phyloP scores from a whole-genome alignment of 2,888 invertebrate genomes.

The Eupithecia inturbata region DNA sequence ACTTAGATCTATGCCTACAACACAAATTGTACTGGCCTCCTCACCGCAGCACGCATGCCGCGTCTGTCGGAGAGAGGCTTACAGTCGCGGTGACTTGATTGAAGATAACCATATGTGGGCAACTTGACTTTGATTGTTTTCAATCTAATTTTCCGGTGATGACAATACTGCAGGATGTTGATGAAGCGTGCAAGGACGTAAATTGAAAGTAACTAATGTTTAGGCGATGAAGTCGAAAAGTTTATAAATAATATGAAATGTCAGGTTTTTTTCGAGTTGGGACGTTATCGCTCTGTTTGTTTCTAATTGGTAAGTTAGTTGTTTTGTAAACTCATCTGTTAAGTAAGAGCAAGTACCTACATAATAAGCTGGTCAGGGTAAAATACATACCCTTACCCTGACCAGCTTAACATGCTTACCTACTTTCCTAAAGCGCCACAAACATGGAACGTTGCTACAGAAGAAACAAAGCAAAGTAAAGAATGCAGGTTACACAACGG shows the following conservation, averaged over 20 bases:
- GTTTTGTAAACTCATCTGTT: not conserved
- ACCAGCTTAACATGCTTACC: not conserved
- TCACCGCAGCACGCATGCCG: too few species aligned
- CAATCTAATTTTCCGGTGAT: constrained; percentile 39
- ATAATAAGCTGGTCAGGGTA: too few species aligned
- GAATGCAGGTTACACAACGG: not conserved
- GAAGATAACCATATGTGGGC: not conserved
- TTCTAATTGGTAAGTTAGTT: constrained; percentile 32
- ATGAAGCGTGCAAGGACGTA: constrained; percentile 32
- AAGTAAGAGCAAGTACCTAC: too few species aligned
- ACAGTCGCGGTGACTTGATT: not conserved
- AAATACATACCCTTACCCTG: too few species aligned
- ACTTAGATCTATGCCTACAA: too few species aligned
- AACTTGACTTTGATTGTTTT: constrained; percentile 9
- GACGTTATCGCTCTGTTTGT: constrained; percentile 21
- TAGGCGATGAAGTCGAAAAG: constrained; percentile 15
- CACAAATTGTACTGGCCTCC: too few species aligned
- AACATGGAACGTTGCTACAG: not conserved
- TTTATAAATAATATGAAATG: constrained; percentile 37
- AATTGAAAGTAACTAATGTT: constrained; percentile 26
- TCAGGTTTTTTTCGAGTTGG: constrained; percentile 23
- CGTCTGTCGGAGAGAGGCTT: too few species aligned
- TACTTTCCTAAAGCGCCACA: not conserved
- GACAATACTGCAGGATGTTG: constrained; percentile 29
- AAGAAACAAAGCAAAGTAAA: not conserved